Evolutionary conservation across 92 coral and sea anemone genomes (phyloP).

Genomic region (Epizoanthus scotinus): DNA sequence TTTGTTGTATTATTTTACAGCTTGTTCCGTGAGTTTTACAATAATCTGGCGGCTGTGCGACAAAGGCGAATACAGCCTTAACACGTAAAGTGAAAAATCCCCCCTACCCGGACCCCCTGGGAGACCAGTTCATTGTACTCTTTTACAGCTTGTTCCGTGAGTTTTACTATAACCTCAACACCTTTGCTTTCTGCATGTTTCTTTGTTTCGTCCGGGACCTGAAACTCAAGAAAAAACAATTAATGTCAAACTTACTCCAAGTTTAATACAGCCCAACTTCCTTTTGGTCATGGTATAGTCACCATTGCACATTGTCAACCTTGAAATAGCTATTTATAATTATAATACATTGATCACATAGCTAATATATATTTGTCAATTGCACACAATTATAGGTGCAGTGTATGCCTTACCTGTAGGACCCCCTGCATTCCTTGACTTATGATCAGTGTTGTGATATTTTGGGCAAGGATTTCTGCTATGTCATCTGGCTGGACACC

Average conservation of each 20-base stretch:
- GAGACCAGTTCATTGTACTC: conserved; percentile 44
- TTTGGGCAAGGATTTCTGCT: conserved; percentile 42
- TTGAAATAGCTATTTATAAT: too few relatives aligned
- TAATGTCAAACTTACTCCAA: too few relatives aligned
- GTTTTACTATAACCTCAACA: conserved; percentile 32
- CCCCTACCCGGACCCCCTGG: conserved; percentile 48
- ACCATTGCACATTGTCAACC: too few relatives aligned
- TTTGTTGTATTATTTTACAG: conserved; percentile 46
- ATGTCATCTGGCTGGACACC: conserved; percentile 60
- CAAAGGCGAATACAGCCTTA: not conserved
- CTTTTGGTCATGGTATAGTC: too few relatives aligned
- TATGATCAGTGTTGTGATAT: conserved; percentile 34
- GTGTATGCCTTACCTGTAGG: conserved; percentile 25
- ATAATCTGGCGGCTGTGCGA: too few relatives aligned
- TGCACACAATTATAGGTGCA: not conserved
- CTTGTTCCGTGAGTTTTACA: conserved; percentile 44
- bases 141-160: conserved; percentile 50
- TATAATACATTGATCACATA: too few relatives aligned
- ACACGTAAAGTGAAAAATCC: conserved; percentile 54
- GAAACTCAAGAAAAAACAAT: not conserved
- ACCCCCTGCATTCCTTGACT: conserved; percentile 56
- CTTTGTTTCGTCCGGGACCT: conserved; percentile 48
- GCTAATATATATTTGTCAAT: too few relatives aligned
- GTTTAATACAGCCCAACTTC: too few relatives aligned
- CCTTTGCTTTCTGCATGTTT: conserved; percentile 37